Percentiles rank a stretch among this genome's conserved stretches.
Evolutionary conservation across 1,140 invertebrate species (phyloP).

Genomic region (Papilio aristodemus): DNA sequence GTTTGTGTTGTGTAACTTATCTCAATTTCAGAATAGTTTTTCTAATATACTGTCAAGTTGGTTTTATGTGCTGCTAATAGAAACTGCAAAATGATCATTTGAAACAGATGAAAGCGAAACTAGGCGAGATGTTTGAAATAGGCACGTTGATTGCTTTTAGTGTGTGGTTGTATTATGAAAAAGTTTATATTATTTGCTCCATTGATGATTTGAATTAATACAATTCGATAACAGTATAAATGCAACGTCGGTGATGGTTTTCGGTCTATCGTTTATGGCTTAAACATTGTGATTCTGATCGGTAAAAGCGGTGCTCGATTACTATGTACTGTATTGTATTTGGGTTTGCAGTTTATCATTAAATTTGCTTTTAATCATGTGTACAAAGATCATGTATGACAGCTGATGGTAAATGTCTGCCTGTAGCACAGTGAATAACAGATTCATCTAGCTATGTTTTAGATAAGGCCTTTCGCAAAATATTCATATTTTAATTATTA

Average conservation of each 20-base stretch:
- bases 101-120: background rate
- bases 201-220: background rate
- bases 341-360: background rate
- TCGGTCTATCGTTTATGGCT: background rate
- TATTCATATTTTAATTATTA: background rate
- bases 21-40: too few species aligned
- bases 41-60: background rate
- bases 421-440: too few species aligned
- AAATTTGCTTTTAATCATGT: background rate
- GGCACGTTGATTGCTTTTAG: background rate
- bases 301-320: background rate
- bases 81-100: background rate
- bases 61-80: conserved; percentile 7
- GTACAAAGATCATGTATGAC: background rate
- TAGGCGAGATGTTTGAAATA: background rate
- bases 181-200: background rate
- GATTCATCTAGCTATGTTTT: too few species aligned
- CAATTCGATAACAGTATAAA: too few species aligned
- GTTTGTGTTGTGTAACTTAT: too few species aligned
- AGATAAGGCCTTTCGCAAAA: too few species aligned
- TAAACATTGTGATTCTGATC: background rate
- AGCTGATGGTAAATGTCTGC: too few species aligned
- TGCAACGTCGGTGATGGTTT: background rate
- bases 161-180: background rate
- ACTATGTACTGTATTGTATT: background rate